Base-by-base conservation (phyloP, 2,113 vertebrate genomes). In the Varanus salvator region DNA sequence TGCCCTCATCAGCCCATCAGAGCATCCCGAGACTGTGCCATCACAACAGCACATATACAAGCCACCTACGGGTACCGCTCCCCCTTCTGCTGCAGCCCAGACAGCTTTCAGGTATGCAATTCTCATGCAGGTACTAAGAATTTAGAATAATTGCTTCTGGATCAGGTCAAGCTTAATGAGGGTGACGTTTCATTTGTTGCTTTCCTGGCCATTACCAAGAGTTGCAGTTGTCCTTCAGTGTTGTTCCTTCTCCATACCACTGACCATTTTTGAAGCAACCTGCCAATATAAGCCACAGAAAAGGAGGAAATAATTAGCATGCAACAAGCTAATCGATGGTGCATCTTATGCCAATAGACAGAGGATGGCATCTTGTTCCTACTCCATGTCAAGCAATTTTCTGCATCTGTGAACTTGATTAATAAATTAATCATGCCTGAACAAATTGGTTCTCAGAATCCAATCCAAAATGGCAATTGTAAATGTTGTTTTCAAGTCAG, bases 151-250 rank as follows among this genome's bases (percentile, higher is more conserved):
- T 85, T 9, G 83, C 72, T 84, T 44, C 1, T 1, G 81, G 88
- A 7, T 64, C 31, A 34, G 27, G 72, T 80, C 71, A 44, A 75
- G 88, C 85, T 90, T 12, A 4, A 66, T 88, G 6, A 78, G 90
- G 80, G 50, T 80, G 85, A 92, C 92, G 87, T 87, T 93, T 6
- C 85, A 23, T 91, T 94, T 88, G 8, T 6, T 89, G 7, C 87
- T 90, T 66, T 94, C 92, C 94, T 84, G 92, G 93, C 92, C 86
- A 52, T 97, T 97, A 97, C 97, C 97, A 98, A 86, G 91, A 96
- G 91, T 97, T 98, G 96, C 97, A 97, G 96, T 98, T 97, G 93
- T 98, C 97, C 95, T 96, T 97, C 93, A 96, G 91, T 83, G 93
- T 77, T 90, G 92, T 60, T 96, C 95, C 96, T 95, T 97, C 96